phyloP scores from a whole-genome alignment of 2,888 invertebrate species.

The Drosophila ochracea region DNA sequence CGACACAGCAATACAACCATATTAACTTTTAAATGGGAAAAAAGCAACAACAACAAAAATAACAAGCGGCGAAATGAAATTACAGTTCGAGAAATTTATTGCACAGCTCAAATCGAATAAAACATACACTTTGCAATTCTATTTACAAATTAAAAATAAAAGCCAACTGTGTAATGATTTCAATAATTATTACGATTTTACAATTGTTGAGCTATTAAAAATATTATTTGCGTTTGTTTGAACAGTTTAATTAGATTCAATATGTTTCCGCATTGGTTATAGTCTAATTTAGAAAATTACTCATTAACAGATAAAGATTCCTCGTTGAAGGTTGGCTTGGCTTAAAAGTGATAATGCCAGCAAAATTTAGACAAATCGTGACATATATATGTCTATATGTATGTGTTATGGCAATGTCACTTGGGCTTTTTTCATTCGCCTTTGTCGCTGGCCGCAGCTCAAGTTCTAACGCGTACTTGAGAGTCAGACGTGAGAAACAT shows the following conservation, averaged over 20 bases:
- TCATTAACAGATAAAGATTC: not conserved
- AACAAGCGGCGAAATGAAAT: not conserved
- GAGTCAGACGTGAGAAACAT: constrained; percentile 27
- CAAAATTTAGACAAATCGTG: not conserved
- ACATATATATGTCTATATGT: not conserved
- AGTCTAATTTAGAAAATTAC: not conserved
- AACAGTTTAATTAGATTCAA: not conserved
- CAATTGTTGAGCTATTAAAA: not conserved
- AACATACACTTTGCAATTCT: not conserved
- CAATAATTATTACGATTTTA: not conserved
- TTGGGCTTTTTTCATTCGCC: constrained; percentile 1
- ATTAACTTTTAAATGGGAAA: not conserved
- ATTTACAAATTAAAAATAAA: not conserved
- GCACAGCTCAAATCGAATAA: not conserved
- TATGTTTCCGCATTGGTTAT: not conserved
- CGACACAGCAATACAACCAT: constrained; percentile 1
- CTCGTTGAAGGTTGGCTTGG: not conserved
- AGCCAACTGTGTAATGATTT: not conserved
- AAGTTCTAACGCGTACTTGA: constrained; percentile 41
- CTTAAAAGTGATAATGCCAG: not conserved
- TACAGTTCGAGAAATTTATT: not conserved
- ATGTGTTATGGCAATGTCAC: not conserved
- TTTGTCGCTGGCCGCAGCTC: constrained; percentile 2
- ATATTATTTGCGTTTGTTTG: not conserved
- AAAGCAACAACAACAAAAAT: not conserved